Evolutionary conservation across 2,797 vertebrate species (phyloP).

Genomic region (Sebastes nivosus): DNA sequence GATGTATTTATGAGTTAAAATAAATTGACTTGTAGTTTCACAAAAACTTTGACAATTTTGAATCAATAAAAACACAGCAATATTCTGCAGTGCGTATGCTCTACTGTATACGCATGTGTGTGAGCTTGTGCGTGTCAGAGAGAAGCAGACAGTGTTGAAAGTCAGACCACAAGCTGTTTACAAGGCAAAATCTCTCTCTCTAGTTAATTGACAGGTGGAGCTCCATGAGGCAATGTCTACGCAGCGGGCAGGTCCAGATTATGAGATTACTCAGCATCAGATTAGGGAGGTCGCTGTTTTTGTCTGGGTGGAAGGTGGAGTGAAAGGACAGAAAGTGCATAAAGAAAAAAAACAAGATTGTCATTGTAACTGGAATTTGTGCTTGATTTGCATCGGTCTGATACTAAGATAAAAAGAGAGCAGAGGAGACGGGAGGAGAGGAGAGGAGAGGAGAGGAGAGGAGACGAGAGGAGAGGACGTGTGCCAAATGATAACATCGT

Average conservation of each 20-base stretch:
- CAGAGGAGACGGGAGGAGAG: neutral
- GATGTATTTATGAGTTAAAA: neutral
- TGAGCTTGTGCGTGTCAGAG: neutral
- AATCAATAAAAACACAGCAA: neutral
- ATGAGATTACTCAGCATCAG: constrained; percentile 63
- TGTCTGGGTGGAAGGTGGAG: constrained; percentile 28
- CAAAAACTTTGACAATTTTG: neutral
- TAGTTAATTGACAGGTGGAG: constrained; percentile 47
- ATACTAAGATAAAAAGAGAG: neutral
- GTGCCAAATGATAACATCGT: constrained; percentile 10
- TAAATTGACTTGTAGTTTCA: neutral
- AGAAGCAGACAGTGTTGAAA: neutral
- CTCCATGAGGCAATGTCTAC: constrained; percentile 32
- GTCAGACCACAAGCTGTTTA: neutral
- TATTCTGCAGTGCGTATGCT: neutral
- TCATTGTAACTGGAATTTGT: neutral
- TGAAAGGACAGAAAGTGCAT: constrained; percentile 10
- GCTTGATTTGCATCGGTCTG: neutral
- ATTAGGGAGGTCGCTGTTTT: constrained; percentile 56
- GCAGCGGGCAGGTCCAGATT: constrained; percentile 55
- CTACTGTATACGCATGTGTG: neutral
- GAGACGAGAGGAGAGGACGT: neutral
- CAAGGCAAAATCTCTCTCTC: neutral
- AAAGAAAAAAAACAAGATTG: neutral
- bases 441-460: neutral